These are phyloP conservation scores for Drosophila suzukii DNA, from an alignment of 1,140 invertebrate genomes.

Conservation along the genomic window DNA sequence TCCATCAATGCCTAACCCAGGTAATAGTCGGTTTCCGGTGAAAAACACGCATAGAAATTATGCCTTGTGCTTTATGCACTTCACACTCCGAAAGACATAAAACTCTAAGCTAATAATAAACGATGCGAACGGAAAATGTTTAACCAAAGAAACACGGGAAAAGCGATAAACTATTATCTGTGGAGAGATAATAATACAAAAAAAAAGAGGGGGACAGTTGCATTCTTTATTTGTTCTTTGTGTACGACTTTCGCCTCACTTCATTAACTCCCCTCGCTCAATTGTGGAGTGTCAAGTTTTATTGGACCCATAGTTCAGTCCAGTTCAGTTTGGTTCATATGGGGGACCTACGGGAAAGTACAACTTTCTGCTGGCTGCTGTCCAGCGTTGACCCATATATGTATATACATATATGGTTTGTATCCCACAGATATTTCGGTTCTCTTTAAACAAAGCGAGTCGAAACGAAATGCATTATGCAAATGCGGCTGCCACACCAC, in stretches of 20 bases:
- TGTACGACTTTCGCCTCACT: conserved; percentile 74
- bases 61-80: conserved; percentile 40
- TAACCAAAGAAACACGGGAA: conserved; percentile 18
- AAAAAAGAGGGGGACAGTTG: conserved; percentile 7
- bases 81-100: conserved; percentile 56
- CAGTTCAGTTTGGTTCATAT: conserved; percentile 5
- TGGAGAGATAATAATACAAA: conserved; percentile 2
- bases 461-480: conserved; percentile 65
- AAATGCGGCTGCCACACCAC: conserved; percentile 64
- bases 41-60: conserved; percentile 63
- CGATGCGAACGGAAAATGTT: conserved; percentile 33
- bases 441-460: conserved; percentile 36
- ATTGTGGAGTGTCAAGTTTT: conserved; percentile 74
- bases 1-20: conserved; percentile 27
- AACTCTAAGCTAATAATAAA: conserved; percentile 51
- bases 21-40: conserved; percentile 66
- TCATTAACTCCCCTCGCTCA: conserved; percentile 46
- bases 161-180: conserved; percentile 55
- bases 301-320: conserved; percentile 60
- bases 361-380: conserved; percentile 56
- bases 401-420: conserved; percentile 25
- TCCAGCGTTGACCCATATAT: conserved; percentile 63
- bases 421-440: conserved; percentile 49
- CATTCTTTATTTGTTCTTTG: conserved; percentile 76
- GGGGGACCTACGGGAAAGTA: conserved; percentile 48